These are phyloP conservation scores for Ceyx cyanopectus DNA, from an alignment of 2,113 vertebrate genomes.

Conservation along the genomic window DNA sequence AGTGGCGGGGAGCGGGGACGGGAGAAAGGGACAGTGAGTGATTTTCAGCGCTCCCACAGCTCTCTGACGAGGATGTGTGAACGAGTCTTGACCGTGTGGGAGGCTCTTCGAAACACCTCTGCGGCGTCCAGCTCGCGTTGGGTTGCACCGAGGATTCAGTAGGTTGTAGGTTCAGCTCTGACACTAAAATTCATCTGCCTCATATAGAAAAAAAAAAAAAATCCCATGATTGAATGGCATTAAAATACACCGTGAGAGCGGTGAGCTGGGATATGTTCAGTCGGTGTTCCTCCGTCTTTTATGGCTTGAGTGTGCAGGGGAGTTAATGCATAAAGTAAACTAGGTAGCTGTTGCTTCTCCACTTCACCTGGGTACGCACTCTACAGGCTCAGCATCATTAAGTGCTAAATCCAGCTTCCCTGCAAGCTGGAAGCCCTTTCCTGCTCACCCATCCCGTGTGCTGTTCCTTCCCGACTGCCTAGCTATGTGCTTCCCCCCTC, in stretches of 20 bases:
- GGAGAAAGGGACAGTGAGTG: fast-evolving
- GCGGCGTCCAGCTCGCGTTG: fast-evolving
- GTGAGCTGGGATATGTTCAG: fast-evolving
- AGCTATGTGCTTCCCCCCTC: fast-evolving
- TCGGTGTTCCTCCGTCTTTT: fast-evolving
- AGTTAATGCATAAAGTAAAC: background rate
- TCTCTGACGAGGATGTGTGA: fast-evolving
- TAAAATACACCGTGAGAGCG: background rate
- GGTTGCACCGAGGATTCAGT: fast-evolving
- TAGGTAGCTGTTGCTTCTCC: background rate
- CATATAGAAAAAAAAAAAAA: fast-evolving
- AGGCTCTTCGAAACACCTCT: fast-evolving
- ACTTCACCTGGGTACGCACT: fast-evolving
- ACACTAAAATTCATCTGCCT: fast-evolving
- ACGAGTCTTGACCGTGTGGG: fast-evolving
- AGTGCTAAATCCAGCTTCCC: background rate
- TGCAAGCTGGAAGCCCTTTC: background rate
- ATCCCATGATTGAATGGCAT: fast-evolving
- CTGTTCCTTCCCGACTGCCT: background rate
- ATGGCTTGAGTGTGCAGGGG: fast-evolving
- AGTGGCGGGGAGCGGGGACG: fast-evolving
- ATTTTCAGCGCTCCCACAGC: fast-evolving
- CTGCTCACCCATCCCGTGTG: background rate
- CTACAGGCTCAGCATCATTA: fast-evolving
- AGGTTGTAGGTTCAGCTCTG: background rate